Percentiles rank a stretch among this genome's conserved stretches.
Evolutionary conservation across 2,113 vertebrate species (phyloP).

Genomic region (Zapornia atra): DNA sequence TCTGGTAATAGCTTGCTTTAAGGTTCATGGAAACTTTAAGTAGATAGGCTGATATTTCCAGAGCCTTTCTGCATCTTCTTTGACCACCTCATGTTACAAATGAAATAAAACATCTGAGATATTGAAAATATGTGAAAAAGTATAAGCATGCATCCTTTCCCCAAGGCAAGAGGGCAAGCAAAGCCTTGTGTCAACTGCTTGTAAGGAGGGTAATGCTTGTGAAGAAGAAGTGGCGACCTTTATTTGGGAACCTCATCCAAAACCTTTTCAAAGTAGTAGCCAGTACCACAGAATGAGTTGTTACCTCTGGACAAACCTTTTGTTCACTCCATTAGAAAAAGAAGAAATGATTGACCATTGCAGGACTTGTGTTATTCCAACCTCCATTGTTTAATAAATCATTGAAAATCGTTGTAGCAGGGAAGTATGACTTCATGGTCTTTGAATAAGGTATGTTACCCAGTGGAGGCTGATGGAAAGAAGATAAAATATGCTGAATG

Average conservation of each 20-base stretch:
- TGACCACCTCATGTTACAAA: background rate
- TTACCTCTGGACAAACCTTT: background rate
- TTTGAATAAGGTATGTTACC: slow-evolving; percentile 39
- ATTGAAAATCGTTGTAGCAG: slow-evolving; percentile 38
- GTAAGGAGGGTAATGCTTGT: background rate
- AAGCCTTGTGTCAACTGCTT: background rate
- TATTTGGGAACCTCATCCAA: background rate
- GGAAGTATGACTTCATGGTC: slow-evolving; percentile 39
- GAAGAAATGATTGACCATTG: background rate
- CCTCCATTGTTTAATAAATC: slow-evolving; percentile 38
- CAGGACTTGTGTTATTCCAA: background rate
- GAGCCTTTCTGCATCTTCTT: background rate
- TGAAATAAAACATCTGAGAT: background rate
- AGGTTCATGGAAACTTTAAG: background rate
- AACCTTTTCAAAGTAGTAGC: background rate
- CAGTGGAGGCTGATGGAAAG: slow-evolving; percentile 14
- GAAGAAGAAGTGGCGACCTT: background rate
- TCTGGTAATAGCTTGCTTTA: background rate
- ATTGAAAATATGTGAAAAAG: background rate
- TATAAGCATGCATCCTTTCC: background rate
- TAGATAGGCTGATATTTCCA: background rate
- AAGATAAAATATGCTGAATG: slow-evolving; percentile 45
- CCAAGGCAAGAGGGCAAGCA: background rate
- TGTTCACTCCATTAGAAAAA: background rate
- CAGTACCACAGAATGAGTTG: background rate